Conservation (phyloP, 2,113 vertebrate species). For the Clinocottus analis region DNA sequence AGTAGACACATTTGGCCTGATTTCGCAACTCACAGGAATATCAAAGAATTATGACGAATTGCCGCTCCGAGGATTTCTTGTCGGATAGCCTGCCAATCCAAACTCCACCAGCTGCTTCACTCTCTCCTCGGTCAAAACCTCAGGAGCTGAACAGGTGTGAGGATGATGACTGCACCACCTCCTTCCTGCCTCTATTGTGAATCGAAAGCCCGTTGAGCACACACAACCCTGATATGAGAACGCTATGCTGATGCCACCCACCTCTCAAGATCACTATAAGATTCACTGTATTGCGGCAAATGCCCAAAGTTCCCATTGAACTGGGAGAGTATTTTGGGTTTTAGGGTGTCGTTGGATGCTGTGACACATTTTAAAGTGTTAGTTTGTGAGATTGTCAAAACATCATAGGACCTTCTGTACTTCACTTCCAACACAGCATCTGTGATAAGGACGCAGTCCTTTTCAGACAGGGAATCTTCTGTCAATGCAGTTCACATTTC, state of each 20-base stretch:
- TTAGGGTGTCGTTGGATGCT: background rate
- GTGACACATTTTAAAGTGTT: background rate
- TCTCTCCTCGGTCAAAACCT: background rate
- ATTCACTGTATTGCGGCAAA: background rate
- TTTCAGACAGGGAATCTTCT: background rate
- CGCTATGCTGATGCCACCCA: slow-evolving; percentile 27
- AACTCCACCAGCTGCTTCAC: background rate
- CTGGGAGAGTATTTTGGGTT: background rate
- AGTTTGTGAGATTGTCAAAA: background rate
- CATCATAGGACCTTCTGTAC: background rate
- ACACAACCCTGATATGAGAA: too few relatives aligned
- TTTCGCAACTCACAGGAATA: slow-evolving; percentile 4
- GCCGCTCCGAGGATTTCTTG: background rate
- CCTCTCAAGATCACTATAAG: background rate
- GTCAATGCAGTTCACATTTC: background rate
- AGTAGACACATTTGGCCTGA: background rate
- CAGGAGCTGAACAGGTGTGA: slow-evolving; percentile 8
- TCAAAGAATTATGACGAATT: background rate
- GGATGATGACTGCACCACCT: background rate
- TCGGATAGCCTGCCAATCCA: background rate
- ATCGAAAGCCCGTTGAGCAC: background rate
- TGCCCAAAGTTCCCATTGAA: too few relatives aligned
- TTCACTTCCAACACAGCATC: background rate
- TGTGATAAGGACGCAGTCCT: background rate
- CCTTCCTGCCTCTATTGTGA: background rate